Evolutionary conservation across 2,797 vertebrate species (phyloP).

Genomic region (Micrastur ruficollis): DNA sequence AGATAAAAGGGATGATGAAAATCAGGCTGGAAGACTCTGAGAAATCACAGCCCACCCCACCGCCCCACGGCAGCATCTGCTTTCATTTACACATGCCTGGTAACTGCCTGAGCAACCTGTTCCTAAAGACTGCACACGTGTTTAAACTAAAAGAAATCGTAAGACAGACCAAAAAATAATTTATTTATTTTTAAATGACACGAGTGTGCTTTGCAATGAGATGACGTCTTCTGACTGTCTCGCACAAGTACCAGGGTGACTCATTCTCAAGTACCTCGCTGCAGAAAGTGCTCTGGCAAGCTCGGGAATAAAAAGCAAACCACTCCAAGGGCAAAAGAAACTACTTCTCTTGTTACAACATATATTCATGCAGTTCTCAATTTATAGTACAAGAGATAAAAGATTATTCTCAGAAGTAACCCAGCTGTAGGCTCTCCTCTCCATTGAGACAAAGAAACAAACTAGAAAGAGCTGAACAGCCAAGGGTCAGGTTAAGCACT

Average conservation of each 20-base stretch:
- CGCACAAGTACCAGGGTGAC: too few species aligned
- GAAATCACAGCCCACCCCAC: too few species aligned
- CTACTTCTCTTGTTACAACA: neutral
- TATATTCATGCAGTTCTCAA: neutral
- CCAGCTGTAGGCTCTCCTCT: neutral
- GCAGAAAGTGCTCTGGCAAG: neutral
- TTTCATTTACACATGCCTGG: rapidly evolving
- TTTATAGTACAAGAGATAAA: neutral
- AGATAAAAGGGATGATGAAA: neutral
- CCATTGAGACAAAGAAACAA: neutral
- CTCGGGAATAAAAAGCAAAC: neutral
- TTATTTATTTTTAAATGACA: neutral
- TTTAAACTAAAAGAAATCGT: too few species aligned
- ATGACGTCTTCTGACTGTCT: neutral
- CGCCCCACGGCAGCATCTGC: neutral
- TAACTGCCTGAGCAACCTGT: neutral
- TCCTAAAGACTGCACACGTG: rapidly evolving
- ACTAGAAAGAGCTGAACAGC: neutral
- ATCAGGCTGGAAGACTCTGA: too few species aligned
- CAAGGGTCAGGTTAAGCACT: neutral
- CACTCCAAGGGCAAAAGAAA: neutral
- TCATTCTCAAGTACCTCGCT: neutral
- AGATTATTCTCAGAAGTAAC: neutral
- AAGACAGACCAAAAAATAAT: rapidly evolving
- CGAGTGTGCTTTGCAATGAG: neutral